These are phyloP conservation scores for Capricornis sumatraensis DNA, from an alignment of 2,113 vertebrate genomes.

Conservation along the genomic window DNA sequence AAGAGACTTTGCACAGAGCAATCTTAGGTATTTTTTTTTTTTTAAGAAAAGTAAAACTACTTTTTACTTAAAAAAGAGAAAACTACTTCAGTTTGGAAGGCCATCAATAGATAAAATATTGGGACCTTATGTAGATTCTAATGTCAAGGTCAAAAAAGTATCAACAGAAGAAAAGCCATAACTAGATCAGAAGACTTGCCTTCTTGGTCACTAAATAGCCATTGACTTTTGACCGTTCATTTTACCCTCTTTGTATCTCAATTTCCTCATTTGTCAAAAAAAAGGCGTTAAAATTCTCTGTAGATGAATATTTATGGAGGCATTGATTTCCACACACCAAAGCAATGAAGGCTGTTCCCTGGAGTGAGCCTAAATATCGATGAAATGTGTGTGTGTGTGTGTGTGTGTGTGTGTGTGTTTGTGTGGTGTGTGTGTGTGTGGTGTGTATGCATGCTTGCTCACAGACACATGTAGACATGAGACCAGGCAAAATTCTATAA, in stretches of 20 bases:
- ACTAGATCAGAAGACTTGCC: neutral
- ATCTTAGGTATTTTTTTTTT: neutral
- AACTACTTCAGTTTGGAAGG: neutral
- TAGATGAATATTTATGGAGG: neutral
- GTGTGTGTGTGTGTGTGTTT: neutral
- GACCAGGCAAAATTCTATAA: neutral
- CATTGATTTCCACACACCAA: neutral
- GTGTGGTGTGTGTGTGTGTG: neutral
- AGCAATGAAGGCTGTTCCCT: neutral
- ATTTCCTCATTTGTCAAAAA: neutral
- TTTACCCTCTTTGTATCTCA: neutral
- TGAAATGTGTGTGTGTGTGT: neutral
- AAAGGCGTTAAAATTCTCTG: neutral
- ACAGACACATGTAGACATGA: neutral
- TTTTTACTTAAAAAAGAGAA: neutral
- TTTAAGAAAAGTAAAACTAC: neutral
- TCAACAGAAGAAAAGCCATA: neutral
- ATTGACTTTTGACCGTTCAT: neutral
- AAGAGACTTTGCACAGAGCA: neutral
- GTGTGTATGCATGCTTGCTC: neutral
- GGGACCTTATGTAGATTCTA: neutral
- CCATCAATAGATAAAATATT: neutral
- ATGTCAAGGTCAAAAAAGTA: neutral
- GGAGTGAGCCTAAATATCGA: neutral
- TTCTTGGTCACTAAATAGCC: constrained; percentile 11